These are phyloP conservation scores for Tenodera sinensis DNA, from an alignment of 2,888 invertebrate species.

Conservation along the genomic window DNA sequence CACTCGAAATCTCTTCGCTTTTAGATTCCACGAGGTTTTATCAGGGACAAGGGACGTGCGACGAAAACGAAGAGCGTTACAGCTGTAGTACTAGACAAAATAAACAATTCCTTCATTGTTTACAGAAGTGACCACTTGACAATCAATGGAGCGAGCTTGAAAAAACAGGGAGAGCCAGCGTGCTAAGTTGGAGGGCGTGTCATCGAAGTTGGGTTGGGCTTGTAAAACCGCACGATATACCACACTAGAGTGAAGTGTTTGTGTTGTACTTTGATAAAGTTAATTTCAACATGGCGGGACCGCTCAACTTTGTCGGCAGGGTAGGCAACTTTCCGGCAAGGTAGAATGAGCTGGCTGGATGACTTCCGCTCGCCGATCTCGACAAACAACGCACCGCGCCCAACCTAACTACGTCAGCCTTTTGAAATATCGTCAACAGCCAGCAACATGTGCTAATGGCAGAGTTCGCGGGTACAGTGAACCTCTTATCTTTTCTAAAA, in stretches of 20 bases:
- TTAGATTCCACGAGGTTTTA: neutral
- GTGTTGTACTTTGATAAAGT: conserved; percentile 1
- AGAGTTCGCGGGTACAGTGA: too few relatives aligned
- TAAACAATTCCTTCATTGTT: neutral
- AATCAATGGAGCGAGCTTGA: neutral
- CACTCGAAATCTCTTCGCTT: neutral
- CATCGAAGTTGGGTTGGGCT: neutral
- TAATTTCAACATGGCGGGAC: conserved; percentile 7
- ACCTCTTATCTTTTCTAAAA: too few relatives aligned
- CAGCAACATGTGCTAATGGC: neutral
- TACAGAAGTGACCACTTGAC: neutral
- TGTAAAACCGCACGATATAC: neutral
- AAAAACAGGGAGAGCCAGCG: neutral
- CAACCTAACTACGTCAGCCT: neutral
- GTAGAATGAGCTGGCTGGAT: neutral
- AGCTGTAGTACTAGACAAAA: neutral
- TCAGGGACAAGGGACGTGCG: neutral
- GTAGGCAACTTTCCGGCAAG: neutral
- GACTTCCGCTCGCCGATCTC: neutral
- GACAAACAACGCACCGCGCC: neutral
- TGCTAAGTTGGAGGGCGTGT: neutral
- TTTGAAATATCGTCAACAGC: neutral
- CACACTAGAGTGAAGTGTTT: neutral
- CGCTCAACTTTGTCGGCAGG: neutral
- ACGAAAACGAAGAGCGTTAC: neutral